Percentiles rank a stretch among this genome's conserved stretches.
These are phyloP conservation scores for Tetramorium simillimum DNA, from an alignment of 1,140 invertebrate species.

Conservation along the genomic window DNA sequence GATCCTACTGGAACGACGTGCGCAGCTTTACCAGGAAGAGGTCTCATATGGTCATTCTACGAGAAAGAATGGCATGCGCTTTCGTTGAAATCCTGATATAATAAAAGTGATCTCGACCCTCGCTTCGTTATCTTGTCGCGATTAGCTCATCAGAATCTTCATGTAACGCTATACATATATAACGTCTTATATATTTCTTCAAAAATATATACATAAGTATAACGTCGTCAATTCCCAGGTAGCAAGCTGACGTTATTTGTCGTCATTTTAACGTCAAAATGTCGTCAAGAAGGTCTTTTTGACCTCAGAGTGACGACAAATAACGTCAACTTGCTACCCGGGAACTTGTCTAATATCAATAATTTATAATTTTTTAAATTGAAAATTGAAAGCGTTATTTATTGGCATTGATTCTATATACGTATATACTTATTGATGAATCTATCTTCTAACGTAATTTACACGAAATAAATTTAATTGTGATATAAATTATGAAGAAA, in stretches of 20 bases:
- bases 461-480: not conserved
- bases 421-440: not conserved
- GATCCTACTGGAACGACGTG: conserved; percentile 4
- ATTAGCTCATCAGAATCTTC: not conserved
- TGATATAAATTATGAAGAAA: not conserved
- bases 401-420: not conserved
- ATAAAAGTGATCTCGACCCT: not conserved
- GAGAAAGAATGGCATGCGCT: conserved; percentile 18
- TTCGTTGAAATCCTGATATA: conserved; percentile 18
- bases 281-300: too few species aligned
- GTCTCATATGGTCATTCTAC: not conserved
- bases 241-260: too few species aligned
- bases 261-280: too few species aligned
- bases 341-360: not conserved
- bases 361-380: not conserved
- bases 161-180: too few species aligned
- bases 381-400: not conserved
- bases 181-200: not conserved
- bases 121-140: not conserved
- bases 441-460: not conserved
- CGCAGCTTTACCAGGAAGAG: not conserved
- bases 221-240: too few species aligned
- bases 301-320: too few species aligned
- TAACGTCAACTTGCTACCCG: too few species aligned
- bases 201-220: not conserved